Evolutionary conservation across 2,888 invertebrate genomes (phyloP).

Genomic region (Ptychoptera albimana): DNA sequence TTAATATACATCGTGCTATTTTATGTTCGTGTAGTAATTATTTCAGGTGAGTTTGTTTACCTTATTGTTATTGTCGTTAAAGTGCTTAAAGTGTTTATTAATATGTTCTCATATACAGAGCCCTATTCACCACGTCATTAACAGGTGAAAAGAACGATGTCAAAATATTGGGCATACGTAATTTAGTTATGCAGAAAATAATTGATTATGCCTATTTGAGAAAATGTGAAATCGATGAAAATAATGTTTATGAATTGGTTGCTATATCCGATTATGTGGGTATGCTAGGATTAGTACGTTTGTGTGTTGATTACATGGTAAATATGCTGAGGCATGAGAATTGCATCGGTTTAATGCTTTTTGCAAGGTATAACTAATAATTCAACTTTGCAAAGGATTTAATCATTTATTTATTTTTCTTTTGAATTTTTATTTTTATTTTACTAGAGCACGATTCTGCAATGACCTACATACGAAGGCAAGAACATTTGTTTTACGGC

Average conservation of each 20-base stretch:
- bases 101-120: conserved; percentile 38
- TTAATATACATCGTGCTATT: conserved; percentile 74
- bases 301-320: conserved; percentile 64
- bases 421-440: not conserved
- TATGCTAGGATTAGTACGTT: conserved; percentile 62
- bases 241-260: conserved; percentile 67
- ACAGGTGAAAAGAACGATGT: conserved; percentile 54
- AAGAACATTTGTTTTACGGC: conserved; percentile 53
- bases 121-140: conserved; percentile 67
- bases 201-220: conserved; percentile 77
- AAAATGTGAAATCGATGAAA: conserved; percentile 52
- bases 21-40: conserved; percentile 80
- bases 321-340: conserved; percentile 55
- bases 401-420: not conserved
- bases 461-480: conserved; percentile 51
- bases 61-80: not conserved
- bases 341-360: conserved; percentile 70
- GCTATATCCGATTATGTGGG: conserved; percentile 80
- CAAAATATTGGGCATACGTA: conserved; percentile 57
- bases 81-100: not conserved
- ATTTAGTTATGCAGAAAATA: conserved; percentile 59
- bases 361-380: conserved; percentile 44
- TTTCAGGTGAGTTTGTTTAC: conserved; percentile 49
- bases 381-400: not conserved
- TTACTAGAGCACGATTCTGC: conserved; percentile 51